Percentiles rank a stretch among this genome's conserved stretches.
These are phyloP conservation scores for Benitochromis conjunctus DNA, from an alignment of 2,113 vertebrate genomes.

Conservation along the genomic window DNA sequence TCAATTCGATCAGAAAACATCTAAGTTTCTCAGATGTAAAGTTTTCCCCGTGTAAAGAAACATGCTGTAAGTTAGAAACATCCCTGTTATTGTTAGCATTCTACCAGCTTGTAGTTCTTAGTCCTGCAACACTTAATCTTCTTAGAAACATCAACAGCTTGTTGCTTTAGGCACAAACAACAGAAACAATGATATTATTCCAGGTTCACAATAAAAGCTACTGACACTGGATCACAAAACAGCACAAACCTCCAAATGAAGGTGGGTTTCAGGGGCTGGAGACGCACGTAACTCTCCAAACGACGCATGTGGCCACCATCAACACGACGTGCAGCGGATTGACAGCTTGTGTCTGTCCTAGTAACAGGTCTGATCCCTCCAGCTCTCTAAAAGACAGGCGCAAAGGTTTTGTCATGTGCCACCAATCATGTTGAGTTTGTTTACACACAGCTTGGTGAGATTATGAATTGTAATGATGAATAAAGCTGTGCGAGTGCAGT, in stretches of 20 bases:
- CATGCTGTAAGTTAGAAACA: background rate
- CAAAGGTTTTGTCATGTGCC: background rate
- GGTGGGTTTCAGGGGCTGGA: background rate
- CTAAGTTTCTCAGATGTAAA: background rate
- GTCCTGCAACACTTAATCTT: constrained; percentile 22
- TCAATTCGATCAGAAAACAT: background rate
- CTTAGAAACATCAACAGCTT: constrained; percentile 13
- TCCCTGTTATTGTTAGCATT: background rate
- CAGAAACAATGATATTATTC: background rate
- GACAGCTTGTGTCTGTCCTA: constrained; percentile 28
- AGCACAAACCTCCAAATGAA: constrained; percentile 4
- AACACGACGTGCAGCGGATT: background rate
- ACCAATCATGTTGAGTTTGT: background rate
- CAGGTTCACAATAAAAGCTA: background rate
- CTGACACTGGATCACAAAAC: background rate
- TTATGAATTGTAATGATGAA: background rate
- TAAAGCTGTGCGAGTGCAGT: background rate
- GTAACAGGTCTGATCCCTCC: background rate
- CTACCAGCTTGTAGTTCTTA: background rate
- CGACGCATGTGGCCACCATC: background rate
- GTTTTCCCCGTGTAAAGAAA: background rate
- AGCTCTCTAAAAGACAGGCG: constrained; percentile 15
- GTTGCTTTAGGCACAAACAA: background rate
- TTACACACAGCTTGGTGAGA: background rate
- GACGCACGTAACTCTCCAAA: background rate